Evolutionary conservation across 1,140 invertebrate species (phyloP).

Genomic region (Drosophila yakuba): DNA sequence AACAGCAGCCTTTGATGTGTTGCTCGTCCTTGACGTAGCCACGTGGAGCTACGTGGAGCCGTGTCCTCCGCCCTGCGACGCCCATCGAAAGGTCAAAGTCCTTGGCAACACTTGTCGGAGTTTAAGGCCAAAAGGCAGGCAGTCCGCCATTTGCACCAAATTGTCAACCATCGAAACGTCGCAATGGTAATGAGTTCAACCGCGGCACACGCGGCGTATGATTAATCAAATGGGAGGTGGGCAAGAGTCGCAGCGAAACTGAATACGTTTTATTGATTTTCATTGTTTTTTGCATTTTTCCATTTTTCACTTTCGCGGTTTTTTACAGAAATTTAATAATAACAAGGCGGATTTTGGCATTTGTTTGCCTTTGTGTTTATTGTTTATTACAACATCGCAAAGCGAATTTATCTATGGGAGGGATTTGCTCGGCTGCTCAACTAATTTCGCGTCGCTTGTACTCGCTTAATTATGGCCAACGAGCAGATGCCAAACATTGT

Average conservation of each 20-base stretch:
- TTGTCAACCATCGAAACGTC: constrained; percentile 11
- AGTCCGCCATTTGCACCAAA: constrained; percentile 20
- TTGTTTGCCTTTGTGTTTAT: constrained; percentile 27
- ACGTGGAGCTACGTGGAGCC: constrained; percentile 2
- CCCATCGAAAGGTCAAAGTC: constrained; percentile 49
- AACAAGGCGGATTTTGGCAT: constrained; percentile 23
- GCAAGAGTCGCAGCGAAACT: constrained; percentile 14
- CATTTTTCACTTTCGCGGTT: constrained; percentile 29
- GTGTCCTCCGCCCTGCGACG: constrained; percentile 9
- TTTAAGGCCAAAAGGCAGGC: constrained; percentile 6
- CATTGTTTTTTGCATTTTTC: constrained; percentile 31
- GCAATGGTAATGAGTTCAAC: constrained; percentile 28
- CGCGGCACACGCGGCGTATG: constrained; percentile 50
- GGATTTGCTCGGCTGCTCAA: constrained; percentile 16
- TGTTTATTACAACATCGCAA: constrained; percentile 44
- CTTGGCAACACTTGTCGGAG: constrained; percentile 62
- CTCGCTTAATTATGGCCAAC: constrained; percentile 30
- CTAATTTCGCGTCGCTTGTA: constrained; percentile 22
- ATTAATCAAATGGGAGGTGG: constrained; percentile 55
- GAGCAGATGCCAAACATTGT: constrained; percentile 39
- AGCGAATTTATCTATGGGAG: constrained; percentile 22
- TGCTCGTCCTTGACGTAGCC: constrained; percentile 17
- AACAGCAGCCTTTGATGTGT: constrained; percentile 55
- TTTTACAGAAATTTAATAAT: constrained; percentile 48
- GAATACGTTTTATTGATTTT: constrained; percentile 63